Percentiles rank a stretch among this genome's conserved stretches.
Evolutionary conservation across 2,113 vertebrate genomes (phyloP).

Genomic region (Cyanoramphus novaezelandiae): DNA sequence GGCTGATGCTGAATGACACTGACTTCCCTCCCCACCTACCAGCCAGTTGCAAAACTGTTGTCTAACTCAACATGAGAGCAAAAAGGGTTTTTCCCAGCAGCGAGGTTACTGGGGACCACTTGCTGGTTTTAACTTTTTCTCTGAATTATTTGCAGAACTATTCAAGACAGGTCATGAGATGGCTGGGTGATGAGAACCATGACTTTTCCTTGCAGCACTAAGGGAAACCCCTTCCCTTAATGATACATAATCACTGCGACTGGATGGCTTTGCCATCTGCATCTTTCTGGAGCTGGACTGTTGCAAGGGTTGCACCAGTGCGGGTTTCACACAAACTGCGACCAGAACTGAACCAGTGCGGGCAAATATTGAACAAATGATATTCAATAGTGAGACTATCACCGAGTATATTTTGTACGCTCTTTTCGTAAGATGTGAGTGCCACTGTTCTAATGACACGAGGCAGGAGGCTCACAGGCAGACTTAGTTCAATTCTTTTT

Average conservation of each 20-base stretch:
- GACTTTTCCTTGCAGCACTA: neutral
- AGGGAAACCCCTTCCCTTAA: fast-evolving
- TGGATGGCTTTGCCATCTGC: neutral
- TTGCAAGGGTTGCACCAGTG: no score
- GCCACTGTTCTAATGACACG: fast-evolving
- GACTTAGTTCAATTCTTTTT: neutral
- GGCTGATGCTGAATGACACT: fast-evolving
- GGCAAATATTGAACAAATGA: neutral
- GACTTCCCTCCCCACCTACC: fast-evolving
- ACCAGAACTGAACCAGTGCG: fast-evolving
- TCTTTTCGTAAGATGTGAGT: neutral
- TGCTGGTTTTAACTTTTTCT: neutral
- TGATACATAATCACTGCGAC: fast-evolving
- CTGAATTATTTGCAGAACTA: neutral
- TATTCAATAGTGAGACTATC: fast-evolving
- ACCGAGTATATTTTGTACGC: neutral
- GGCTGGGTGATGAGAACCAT: fast-evolving
- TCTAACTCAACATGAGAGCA: fast-evolving
- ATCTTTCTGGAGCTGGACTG: fast-evolving
- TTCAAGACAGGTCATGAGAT: fast-evolving
- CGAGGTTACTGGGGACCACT: fast-evolving
- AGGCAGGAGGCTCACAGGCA: neutral
- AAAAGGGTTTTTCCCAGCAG: neutral
- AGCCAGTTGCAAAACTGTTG: neutral
- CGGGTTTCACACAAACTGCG: neutral